Evolutionary conservation across 2,888 invertebrate species (phyloP).

Genomic region (Diaprepes abbreviatus): DNA sequence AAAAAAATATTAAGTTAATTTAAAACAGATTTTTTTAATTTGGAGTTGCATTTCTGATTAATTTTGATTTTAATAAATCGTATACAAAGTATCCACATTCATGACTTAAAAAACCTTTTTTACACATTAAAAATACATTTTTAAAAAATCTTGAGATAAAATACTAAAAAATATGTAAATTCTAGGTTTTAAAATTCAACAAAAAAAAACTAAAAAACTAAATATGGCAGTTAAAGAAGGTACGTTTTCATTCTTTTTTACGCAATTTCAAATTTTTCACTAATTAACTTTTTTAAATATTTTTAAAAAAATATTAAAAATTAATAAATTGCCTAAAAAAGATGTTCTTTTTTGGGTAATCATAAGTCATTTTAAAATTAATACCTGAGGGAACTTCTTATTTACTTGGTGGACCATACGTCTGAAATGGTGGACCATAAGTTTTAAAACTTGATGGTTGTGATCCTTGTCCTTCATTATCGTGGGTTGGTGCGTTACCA

Average conservation of each 20-base stretch:
- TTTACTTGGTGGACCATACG: not conserved
- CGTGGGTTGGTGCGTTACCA: not conserved
- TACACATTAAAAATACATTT: too few relatives aligned
- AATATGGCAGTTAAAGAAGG: conserved; percentile 8
- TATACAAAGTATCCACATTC: conserved; percentile 15
- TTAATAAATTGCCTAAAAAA: not conserved
- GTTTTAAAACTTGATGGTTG: not conserved
- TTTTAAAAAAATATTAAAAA: not conserved
- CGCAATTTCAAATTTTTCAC: not conserved
- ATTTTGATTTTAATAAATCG: too few relatives aligned
- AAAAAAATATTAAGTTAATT: not conserved
- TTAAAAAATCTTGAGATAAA: too few relatives aligned
- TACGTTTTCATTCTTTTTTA: not conserved
- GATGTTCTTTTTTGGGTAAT: not conserved
- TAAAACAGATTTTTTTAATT: not conserved
- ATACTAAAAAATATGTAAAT: too few relatives aligned
- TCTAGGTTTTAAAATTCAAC: too few relatives aligned
- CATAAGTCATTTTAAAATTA: not conserved
- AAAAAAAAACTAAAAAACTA: not conserved
- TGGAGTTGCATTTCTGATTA: too few relatives aligned
- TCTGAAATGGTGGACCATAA: not conserved
- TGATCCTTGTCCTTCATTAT: not conserved
- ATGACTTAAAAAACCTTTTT: too few relatives aligned
- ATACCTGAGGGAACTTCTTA: not conserved
- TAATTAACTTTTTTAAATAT: not conserved